Conservation (phyloP, 1,140 invertebrate genomes). For the Penaeus indicus region DNA sequence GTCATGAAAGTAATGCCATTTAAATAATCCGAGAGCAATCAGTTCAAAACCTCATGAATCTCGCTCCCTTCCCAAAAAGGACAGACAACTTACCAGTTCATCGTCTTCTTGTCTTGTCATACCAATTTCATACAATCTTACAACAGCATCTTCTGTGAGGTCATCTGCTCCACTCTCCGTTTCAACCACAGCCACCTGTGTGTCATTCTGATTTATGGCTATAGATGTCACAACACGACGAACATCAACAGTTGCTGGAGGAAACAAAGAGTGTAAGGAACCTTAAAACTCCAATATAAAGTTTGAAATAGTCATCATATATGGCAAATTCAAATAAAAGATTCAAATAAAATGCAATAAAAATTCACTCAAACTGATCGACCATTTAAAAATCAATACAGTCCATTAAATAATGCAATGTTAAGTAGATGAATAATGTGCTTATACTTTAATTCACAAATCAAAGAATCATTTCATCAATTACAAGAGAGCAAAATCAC, state of each 20-base stretch:
- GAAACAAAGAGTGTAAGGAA: slow-evolving; percentile 76
- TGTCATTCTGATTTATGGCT: slow-evolving; percentile 81
- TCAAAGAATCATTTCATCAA: neutral
- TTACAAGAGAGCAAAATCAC: neutral
- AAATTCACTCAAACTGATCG: too few species aligned
- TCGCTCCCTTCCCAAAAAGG: slow-evolving; percentile 69
- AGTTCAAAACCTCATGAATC: slow-evolving; percentile 46
- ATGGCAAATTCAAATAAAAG: too few species aligned
- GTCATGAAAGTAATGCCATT: slow-evolving; percentile 9
- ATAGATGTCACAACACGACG: slow-evolving; percentile 73
- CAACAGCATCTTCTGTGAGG: slow-evolving; percentile 83
- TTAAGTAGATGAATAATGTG: too few species aligned
- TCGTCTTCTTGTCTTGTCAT: slow-evolving; percentile 79
- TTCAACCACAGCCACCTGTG: slow-evolving; percentile 86
- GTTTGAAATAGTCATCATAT: neutral
- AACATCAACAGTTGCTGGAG: slow-evolving; percentile 66
- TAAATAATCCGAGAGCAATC: neutral
- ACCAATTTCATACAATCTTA: slow-evolving; percentile 87
- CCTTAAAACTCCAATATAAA: slow-evolving; percentile 70
- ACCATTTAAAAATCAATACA: too few species aligned
- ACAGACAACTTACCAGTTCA: slow-evolving; percentile 73
- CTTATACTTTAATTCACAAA: too few species aligned
- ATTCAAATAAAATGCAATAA: too few species aligned
- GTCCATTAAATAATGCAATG: too few species aligned
- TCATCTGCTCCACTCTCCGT: slow-evolving; percentile 79